Conservation (phyloP, 2,888 invertebrate genomes). For the Stenoptilia bipunctidactyla region DNA sequence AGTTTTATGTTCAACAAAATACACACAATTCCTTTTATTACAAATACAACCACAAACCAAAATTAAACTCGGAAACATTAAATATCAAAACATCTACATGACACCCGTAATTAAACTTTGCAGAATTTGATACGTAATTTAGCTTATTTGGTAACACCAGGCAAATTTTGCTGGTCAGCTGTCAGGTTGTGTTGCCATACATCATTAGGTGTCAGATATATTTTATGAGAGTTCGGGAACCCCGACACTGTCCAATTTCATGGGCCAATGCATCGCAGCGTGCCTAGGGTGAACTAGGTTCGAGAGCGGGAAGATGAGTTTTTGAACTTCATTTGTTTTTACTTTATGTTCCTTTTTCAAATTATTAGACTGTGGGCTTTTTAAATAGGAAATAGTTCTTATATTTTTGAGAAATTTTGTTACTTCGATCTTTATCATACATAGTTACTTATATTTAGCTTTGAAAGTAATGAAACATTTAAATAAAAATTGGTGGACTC, state of each 20-base stretch:
- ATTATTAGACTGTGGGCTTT: too few relatives aligned
- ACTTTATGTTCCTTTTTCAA: too few relatives aligned
- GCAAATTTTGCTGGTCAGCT: neutral
- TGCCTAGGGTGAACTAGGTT: slow-evolving; percentile 1
- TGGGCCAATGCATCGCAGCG: slow-evolving; percentile 20
- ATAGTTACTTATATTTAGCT: too few relatives aligned
- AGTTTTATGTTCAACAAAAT: too few relatives aligned
- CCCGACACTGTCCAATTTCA: slow-evolving; percentile 28
- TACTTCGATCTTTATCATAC: too few relatives aligned
- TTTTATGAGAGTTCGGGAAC: slow-evolving; percentile 22
- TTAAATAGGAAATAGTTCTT: too few relatives aligned
- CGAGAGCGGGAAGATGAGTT: too few relatives aligned
- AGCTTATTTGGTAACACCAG: slow-evolving; percentile 1
- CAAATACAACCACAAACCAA: neutral
- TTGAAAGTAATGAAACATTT: too few relatives aligned
- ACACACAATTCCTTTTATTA: too few relatives aligned
- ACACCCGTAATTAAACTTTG: neutral
- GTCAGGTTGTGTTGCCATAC: slow-evolving; percentile 20
- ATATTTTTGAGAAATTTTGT: too few relatives aligned
- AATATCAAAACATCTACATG: slow-evolving; percentile 4
- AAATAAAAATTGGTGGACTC: too few relatives aligned
- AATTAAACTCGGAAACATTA: neutral
- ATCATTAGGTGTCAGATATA: slow-evolving; percentile 30
- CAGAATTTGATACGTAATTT: slow-evolving; percentile 1
- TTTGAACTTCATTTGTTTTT: too few relatives aligned